phyloP scores from a whole-genome alignment of 2,888 invertebrate species.

The Cryptus viduatorius region DNA sequence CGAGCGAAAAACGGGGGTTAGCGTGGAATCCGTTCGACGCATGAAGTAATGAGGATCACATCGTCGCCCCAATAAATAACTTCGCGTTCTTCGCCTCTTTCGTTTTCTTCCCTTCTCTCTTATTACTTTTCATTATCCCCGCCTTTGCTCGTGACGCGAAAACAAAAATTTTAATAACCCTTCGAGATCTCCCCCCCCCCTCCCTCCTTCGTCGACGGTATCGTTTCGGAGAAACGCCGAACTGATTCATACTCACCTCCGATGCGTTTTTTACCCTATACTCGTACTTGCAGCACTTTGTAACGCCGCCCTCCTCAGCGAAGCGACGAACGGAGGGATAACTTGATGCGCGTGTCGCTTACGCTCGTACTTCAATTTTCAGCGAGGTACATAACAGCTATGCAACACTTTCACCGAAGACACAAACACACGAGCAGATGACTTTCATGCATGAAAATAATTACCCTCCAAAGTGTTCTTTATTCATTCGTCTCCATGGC shows the following conservation, averaged over 20 bases:
- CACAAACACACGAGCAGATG: constrained; percentile 14
- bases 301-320: constrained; percentile 6
- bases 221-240: constrained; percentile 63
- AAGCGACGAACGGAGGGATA: constrained; percentile 44
- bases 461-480: constrained; percentile 27
- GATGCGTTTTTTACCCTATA: constrained; percentile 2
- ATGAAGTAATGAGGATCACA: constrained; percentile 60
- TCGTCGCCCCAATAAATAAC: constrained; percentile 68
- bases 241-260: constrained; percentile 60
- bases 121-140: constrained; percentile 33
- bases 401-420: constrained; percentile 11
- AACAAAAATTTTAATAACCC: constrained; percentile 65
- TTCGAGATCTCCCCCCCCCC: constrained; percentile 17
- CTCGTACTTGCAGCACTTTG: constrained; percentile 29
- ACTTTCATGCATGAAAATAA: constrained; percentile 48
- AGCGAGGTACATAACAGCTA: constrained; percentile 8
- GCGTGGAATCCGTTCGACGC: constrained; percentile 49
- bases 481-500: constrained; percentile 52
- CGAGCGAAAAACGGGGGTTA: too few species aligned
- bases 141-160: constrained; percentile 22
- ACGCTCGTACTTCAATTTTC: constrained; percentile 58
- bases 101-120: constrained; percentile 23
- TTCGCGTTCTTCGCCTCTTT: constrained; percentile 26
- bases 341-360: constrained; percentile 63
- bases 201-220: constrained; percentile 30